A percentile compares a stretch with the other conserved stretches of the same genome.
These are phyloP conservation scores for Yasuhikotakia modesta DNA, from an alignment of 2,797 vertebrate species.

Conservation along the genomic window DNA sequence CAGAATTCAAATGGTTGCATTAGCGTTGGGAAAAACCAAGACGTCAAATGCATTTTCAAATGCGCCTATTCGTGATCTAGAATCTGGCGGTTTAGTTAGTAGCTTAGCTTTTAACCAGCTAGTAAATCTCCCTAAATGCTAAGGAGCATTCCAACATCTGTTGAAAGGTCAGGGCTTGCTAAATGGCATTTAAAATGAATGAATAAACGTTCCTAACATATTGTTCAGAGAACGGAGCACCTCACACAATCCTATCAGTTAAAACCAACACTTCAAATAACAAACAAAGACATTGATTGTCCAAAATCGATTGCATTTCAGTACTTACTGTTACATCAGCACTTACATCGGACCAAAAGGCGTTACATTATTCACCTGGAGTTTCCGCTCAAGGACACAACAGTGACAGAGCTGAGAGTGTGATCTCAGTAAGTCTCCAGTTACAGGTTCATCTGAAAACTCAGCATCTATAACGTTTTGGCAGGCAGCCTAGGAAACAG, in stretches of 20 bases:
- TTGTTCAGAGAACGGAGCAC: not conserved
- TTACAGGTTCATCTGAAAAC: conserved; percentile 30
- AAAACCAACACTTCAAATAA: not conserved
- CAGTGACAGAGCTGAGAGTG: conserved; percentile 10
- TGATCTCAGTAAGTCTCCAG: conserved; percentile 10
- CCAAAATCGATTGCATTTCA: not conserved
- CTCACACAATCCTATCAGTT: not conserved
- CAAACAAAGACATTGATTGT: not conserved
- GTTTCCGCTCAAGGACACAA: conserved; percentile 18
- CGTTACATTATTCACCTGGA: not conserved
- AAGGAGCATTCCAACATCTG: not conserved
- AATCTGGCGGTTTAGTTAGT: not conserved
- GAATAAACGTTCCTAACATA: not conserved
- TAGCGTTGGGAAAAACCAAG: not conserved
- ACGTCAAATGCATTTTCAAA: not conserved
- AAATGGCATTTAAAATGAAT: not conserved
- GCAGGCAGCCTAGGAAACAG: conserved; percentile 5
- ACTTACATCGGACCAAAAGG: not conserved
- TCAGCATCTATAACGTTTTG: conserved; percentile 27
- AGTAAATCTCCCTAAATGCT: not conserved
- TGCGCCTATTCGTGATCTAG: not conserved
- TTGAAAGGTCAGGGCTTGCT: not conserved
- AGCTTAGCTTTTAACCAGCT: not conserved
- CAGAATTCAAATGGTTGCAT: conserved; percentile 5
- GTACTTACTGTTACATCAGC: not conserved